phyloP scores from a whole-genome alignment of 1,140 invertebrate genomes.

The Globodera ellingtonae region DNA sequence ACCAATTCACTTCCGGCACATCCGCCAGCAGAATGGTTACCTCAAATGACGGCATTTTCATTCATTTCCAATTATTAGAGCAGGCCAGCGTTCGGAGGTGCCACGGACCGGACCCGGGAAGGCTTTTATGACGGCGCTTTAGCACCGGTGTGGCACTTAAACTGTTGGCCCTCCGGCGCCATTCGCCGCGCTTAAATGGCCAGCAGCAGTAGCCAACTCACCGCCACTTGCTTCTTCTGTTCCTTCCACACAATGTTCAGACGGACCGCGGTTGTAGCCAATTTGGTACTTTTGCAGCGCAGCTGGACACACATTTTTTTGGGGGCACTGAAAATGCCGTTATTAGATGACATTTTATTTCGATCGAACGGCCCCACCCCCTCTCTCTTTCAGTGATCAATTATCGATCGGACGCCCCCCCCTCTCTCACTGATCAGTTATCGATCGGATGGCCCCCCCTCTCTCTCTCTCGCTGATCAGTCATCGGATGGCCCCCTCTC shows the following conservation, averaged over 20 bases:
- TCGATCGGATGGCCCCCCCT: not conserved
- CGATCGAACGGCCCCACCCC: too few species aligned
- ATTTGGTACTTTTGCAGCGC: conserved; percentile 21
- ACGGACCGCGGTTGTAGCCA: conserved; percentile 5
- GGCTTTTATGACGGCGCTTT: too few species aligned
- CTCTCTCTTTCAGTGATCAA: not conserved
- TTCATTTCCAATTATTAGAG: not conserved
- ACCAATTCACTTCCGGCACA: conserved; percentile 24
- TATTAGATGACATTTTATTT: not conserved
- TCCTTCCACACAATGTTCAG: conserved; percentile 40
- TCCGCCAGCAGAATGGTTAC: conserved; percentile 27
- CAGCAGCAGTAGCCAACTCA: not conserved
- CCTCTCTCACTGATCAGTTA: not conserved
- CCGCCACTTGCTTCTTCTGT: conserved; percentile 23
- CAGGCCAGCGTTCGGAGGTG: too few species aligned
- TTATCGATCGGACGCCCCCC: not conserved
- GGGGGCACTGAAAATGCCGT: conserved; percentile 8
- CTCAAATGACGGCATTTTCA: not conserved
- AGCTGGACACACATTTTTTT: conserved; percentile 7
- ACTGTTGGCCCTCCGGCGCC: too few species aligned
- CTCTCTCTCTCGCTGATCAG: too few species aligned
- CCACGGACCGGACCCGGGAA: too few species aligned
- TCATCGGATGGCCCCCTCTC: too few species aligned
- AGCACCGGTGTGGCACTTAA: too few species aligned
- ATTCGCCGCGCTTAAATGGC: not conserved